A percentile compares a stretch with the other conserved stretches of the same genome.
These are phyloP conservation scores for Benitochromis conjunctus DNA, from an alignment of 2,113 vertebrate species.

Conservation along the genomic window DNA sequence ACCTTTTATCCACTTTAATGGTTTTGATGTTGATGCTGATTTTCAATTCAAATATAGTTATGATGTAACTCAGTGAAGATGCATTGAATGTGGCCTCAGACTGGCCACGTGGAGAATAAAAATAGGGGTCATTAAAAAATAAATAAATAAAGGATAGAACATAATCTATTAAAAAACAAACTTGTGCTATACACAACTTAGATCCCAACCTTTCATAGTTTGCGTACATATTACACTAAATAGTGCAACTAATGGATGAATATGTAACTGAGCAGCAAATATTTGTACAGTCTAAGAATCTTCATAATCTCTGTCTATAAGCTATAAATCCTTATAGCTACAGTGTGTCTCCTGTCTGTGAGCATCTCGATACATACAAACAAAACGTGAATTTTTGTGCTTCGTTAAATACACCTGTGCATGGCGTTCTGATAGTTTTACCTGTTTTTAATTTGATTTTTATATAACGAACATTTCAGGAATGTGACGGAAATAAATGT, in stretches of 20 bases:
- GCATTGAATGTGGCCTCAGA: not conserved
- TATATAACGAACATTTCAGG: not conserved
- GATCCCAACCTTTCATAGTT: not conserved
- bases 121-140: not conserved
- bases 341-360: not conserved
- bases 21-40: constrained; percentile 7
- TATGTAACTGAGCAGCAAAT: not conserved
- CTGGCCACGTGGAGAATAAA: not conserved
- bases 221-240: not conserved
- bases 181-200: not conserved
- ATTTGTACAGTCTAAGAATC: not conserved
- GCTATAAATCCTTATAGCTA: not conserved
- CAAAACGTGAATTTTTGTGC: not conserved
- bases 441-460: not conserved
- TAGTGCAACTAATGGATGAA: not conserved
- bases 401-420: not conserved
- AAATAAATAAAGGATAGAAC: rapidly evolving
- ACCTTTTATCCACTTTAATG: not conserved
- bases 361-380: not conserved
- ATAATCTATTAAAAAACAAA: not conserved
- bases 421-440: not conserved
- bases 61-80: not conserved
- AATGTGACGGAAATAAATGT: not conserved
- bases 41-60: not conserved
- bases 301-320: not conserved